Percentiles rank a stretch among this genome's conserved stretches.
Conservation (phyloP, 2,888 invertebrate species). For the Pseudococcus jackbeardsleyi region DNA sequence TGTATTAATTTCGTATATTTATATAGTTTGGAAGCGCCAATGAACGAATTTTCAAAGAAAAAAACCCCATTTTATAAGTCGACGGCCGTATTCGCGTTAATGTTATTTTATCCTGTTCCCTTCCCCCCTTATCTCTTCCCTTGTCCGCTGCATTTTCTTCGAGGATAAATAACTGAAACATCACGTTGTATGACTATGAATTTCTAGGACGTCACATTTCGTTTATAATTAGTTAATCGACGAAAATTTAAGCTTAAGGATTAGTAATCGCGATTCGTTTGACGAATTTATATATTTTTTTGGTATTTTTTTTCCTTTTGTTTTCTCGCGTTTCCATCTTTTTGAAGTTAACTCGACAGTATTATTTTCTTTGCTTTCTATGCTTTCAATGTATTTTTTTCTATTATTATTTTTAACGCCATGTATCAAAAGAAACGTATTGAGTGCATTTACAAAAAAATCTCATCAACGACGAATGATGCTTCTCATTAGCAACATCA, state of each 20-base stretch:
- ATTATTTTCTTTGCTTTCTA: conserved; percentile 23
- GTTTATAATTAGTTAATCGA: conserved; percentile 31
- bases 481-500: not conserved
- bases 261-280: conserved; percentile 24
- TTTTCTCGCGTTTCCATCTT: conserved; percentile 5
- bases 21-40: conserved; percentile 2
- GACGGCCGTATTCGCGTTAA: conserved; percentile 22
- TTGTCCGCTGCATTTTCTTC: not conserved
- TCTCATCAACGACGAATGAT: not conserved
- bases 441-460: conserved; percentile 30
- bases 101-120: not conserved
- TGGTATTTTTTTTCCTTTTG: not conserved
- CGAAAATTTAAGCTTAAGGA: conserved; percentile 10
- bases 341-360: conserved; percentile 22
- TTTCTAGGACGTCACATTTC: conserved; percentile 13
- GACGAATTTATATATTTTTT: conserved; percentile 12
- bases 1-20: conserved; percentile 44
- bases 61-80: conserved; percentile 52
- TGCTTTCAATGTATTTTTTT: conserved; percentile 31
- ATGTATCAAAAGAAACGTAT: conserved; percentile 5
- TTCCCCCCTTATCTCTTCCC: not conserved
- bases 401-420: conserved; percentile 21
- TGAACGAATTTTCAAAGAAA: conserved; percentile 32
- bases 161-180: not conserved
- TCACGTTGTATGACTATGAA: not conserved